phyloP scores from a whole-genome alignment of 2,113 vertebrate genomes.

The Abramis brama region DNA sequence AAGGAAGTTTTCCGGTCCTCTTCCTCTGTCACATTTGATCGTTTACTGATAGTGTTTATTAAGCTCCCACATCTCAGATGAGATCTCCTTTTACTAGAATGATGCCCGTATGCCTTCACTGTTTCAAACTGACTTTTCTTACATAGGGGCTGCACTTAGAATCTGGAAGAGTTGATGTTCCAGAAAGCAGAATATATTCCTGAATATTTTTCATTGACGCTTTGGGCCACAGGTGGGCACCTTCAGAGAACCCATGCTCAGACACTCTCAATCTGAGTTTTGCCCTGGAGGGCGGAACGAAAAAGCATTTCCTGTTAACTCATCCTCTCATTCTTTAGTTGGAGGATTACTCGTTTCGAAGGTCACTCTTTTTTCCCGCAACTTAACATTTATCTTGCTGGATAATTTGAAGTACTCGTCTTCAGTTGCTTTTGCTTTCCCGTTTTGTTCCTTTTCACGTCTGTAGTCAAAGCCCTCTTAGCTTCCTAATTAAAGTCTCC shows the following conservation, averaged over 20 bases:
- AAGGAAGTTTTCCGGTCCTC: not conserved
- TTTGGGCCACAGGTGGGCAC: conserved; percentile 67
- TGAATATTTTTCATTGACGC: conserved; percentile 61
- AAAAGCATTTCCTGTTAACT: conserved; percentile 51
- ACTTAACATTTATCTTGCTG: not conserved
- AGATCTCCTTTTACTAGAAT: conserved; percentile 52
- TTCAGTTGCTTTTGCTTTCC: not conserved
- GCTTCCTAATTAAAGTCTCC: conserved; percentile 14
- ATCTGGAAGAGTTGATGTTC: conserved; percentile 62
- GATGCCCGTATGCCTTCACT: conserved; percentile 57
- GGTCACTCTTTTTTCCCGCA: conserved; percentile 50
- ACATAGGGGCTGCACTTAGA: conserved; percentile 66
- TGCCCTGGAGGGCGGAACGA: conserved; percentile 37
- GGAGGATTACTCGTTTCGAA: not conserved
- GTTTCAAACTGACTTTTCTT: conserved; percentile 62
- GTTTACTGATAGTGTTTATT: conserved; percentile 48
- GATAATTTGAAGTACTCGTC: not conserved
- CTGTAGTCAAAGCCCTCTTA: conserved; percentile 48
- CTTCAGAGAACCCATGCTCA: conserved; percentile 67
- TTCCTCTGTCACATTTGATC: not conserved
- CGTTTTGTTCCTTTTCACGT: conserved; percentile 63
- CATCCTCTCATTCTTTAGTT: not conserved
- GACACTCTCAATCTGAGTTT: conserved; percentile 67
- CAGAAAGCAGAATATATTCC: conserved; percentile 59
- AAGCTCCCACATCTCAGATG: conserved; percentile 43